These are phyloP conservation scores for Lamellibrachia columna DNA, from an alignment of 2,888 invertebrate species.

Conservation along the genomic window DNA sequence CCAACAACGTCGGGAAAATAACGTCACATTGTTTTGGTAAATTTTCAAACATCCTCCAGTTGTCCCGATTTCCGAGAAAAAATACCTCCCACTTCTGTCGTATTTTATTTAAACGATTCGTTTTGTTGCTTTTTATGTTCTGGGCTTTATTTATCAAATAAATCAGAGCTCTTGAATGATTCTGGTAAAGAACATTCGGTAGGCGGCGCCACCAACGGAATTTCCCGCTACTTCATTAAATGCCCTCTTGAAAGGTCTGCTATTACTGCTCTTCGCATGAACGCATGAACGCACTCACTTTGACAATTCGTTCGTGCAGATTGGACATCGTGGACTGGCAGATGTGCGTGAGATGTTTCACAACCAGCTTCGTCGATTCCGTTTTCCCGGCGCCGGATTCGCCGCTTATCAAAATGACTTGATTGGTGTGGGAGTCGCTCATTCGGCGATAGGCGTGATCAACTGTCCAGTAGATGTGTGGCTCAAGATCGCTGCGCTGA, in stretches of 20 bases:
- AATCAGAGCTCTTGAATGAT: no score
- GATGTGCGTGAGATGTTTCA: constrained; percentile 49
- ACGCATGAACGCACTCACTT: constrained; percentile 44
- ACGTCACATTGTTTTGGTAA: neutral
- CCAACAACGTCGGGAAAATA: neutral
- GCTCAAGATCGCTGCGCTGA: constrained; percentile 44
- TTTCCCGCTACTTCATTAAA: no score
- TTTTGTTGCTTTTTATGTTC: no score
- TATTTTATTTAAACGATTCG: no score
- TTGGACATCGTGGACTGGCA: constrained; percentile 37
- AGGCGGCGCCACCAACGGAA: no score
- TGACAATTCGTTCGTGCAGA: constrained; percentile 56
- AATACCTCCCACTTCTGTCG: no score
- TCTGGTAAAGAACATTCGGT: no score
- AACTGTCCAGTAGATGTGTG: constrained; percentile 57
- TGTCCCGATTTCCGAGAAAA: no score
- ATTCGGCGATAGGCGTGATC: constrained; percentile 51
- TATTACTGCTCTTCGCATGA: neutral
- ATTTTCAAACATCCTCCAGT: no score
- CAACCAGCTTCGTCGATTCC: constrained; percentile 48
- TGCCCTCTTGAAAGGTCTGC: no score
- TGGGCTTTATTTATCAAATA: no score
- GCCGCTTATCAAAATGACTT: constrained; percentile 59
- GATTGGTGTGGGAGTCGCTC: constrained; percentile 31
- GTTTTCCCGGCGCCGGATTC: constrained; percentile 61